Conservation (phyloP, 2,113 vertebrate genomes). For the Chitala chitala region DNA sequence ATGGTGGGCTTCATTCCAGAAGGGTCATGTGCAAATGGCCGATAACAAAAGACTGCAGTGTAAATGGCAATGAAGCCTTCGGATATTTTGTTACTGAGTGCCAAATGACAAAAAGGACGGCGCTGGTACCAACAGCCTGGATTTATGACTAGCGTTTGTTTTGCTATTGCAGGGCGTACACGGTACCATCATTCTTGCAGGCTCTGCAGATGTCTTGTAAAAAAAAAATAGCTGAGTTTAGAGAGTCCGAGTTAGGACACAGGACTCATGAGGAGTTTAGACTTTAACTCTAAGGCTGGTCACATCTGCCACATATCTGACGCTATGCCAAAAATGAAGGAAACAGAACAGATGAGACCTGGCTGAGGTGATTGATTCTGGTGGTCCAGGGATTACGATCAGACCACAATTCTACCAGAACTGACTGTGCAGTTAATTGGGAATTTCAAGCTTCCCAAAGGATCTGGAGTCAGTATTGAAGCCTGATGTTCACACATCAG, state of each 20-base stretch:
- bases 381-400: background rate
- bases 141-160: background rate
- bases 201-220: background rate
- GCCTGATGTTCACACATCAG: too few species aligned
- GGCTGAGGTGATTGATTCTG: background rate
- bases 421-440: too few species aligned
- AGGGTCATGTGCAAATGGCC: constrained; percentile 14
- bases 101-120: background rate
- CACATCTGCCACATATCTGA: background rate
- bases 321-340: background rate
- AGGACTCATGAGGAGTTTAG: background rate
- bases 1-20: constrained; percentile 9
- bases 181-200: background rate
- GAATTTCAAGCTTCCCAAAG: too few species aligned
- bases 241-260: too few species aligned
- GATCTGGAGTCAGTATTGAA: too few species aligned
- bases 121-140: background rate
- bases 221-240: background rate
- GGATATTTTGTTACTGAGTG: constrained; percentile 2
- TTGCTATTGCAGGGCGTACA: background rate
- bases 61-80: background rate
- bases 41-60: background rate
- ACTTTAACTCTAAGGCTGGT: background rate
- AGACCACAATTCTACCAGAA: too few species aligned
- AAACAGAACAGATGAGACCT: background rate